Percentiles rank a stretch among this genome's conserved stretches.
Conservation (phyloP, 2,888 invertebrate genomes). For the Sepioteuthis lessoniana region DNA sequence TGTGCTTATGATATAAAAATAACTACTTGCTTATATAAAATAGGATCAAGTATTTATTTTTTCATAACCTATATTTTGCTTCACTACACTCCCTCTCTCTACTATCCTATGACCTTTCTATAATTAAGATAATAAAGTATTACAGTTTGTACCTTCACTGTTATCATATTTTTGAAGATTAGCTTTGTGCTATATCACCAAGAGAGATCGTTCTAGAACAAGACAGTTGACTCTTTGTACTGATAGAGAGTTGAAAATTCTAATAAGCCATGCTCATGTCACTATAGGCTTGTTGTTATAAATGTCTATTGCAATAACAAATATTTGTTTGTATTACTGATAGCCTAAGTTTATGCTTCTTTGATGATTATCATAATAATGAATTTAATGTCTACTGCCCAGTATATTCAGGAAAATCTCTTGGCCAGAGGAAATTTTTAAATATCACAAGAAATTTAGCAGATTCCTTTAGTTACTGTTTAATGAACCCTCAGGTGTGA, state of each 20-base stretch:
- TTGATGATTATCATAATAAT: not conserved
- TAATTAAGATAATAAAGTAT: not conserved
- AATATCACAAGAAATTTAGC: no score
- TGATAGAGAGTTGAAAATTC: not conserved
- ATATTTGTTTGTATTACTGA: not conserved
- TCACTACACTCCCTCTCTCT: not conserved
- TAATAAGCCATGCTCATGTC: not conserved
- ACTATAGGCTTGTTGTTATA: not conserved
- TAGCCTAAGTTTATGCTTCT: not conserved
- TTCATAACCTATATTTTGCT: not conserved
- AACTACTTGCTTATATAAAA: not conserved
- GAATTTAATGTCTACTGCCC: not conserved
- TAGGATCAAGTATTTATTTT: not conserved
- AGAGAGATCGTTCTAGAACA: not conserved
- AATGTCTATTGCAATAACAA: not conserved
- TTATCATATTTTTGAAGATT: not conserved
- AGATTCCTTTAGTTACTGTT: no score
- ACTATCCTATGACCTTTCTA: not conserved
- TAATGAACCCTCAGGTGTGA: no score
- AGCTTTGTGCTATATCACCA: not conserved
- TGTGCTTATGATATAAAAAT: not conserved
- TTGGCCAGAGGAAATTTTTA: no score
- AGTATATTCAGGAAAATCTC: not conserved
- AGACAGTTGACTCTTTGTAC: not conserved
- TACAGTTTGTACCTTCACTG: not conserved